Evolutionary conservation across 2,797 vertebrate species (phyloP).

Genomic region (Siniperca undulata): DNA sequence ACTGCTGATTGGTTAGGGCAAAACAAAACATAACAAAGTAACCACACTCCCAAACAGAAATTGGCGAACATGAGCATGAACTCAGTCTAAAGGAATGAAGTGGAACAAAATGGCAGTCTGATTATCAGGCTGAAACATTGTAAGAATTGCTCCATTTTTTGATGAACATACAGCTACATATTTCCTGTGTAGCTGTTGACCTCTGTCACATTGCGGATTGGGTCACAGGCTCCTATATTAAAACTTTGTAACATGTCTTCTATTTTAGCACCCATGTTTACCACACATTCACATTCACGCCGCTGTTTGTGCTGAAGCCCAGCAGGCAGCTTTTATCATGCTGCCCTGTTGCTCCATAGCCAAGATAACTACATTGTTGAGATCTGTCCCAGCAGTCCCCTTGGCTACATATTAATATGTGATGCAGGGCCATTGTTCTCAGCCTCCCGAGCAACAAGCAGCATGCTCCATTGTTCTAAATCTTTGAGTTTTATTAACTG

Average conservation of each 20-base stretch:
- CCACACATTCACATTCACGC: too few relatives aligned
- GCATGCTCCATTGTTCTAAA: background rate
- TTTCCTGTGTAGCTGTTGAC: background rate
- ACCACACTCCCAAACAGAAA: background rate
- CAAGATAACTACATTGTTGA: conserved; percentile 26
- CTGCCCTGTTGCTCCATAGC: conserved; percentile 23
- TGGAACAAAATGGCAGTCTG: background rate
- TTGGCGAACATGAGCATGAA: background rate
- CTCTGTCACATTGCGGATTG: background rate
- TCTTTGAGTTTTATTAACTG: conserved; percentile 24
- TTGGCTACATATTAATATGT: conserved; percentile 32
- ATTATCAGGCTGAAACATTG: background rate
- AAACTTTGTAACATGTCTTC: background rate
- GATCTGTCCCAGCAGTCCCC: conserved; percentile 13
- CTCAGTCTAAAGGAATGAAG: conserved; percentile 9
- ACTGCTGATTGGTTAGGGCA: too few relatives aligned
- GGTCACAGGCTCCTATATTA: background rate
- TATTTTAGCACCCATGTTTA: background rate
- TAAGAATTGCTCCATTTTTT: background rate
- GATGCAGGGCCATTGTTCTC: conserved; percentile 21
- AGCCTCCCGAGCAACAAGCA: conserved; percentile 15
- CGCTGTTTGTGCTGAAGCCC: conserved; percentile 7
- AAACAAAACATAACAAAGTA: background rate
- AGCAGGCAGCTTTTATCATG: conserved; percentile 23
- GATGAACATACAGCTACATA: background rate